Evolutionary conservation across 2,888 invertebrate genomes (phyloP).

Genomic region (Dorcus hopei): DNA sequence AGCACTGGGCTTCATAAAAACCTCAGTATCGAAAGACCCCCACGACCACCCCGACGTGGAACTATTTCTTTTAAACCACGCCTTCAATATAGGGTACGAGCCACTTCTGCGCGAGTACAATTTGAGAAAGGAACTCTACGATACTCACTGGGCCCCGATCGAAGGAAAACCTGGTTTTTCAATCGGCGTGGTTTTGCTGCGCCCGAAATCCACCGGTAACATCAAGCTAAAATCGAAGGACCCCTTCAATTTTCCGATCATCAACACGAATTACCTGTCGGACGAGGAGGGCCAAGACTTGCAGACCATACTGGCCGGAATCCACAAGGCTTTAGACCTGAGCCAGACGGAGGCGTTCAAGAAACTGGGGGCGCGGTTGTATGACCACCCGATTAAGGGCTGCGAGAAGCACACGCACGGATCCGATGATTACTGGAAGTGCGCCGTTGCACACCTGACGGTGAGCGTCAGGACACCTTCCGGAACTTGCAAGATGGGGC

Average conservation of each 20-base stretch:
- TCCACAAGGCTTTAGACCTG: constrained; percentile 50
- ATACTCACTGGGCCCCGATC: constrained; percentile 54
- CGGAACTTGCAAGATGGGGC: constrained; percentile 55
- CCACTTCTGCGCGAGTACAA: constrained; percentile 48
- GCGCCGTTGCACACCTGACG: constrained; percentile 67
- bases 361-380: constrained; percentile 54
- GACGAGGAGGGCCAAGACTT: constrained; percentile 61
- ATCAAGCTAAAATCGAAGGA: constrained; percentile 67
- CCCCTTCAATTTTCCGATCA: constrained; percentile 71
- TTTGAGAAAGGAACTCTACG: constrained; percentile 53
- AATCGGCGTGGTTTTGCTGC: constrained; percentile 65
- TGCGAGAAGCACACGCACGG: constrained; percentile 49
- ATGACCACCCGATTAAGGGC: constrained; percentile 13
- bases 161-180: constrained; percentile 51
- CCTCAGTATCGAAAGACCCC: constrained; percentile 32
- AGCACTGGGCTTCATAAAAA: constrained; percentile 36
- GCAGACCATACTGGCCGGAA: constrained; percentile 58
- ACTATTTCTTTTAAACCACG: constrained; percentile 31
- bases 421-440: constrained; percentile 71
- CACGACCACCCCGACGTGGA: constrained; percentile 40
- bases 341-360: constrained; percentile 49
- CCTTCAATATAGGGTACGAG: constrained; percentile 24
- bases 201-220: constrained; percentile 71
- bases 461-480: constrained; percentile 69
- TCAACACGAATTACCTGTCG: constrained; percentile 77